Base-by-base conservation (phyloP, 2,113 vertebrate genomes). In the Psophia crepitans region DNA sequence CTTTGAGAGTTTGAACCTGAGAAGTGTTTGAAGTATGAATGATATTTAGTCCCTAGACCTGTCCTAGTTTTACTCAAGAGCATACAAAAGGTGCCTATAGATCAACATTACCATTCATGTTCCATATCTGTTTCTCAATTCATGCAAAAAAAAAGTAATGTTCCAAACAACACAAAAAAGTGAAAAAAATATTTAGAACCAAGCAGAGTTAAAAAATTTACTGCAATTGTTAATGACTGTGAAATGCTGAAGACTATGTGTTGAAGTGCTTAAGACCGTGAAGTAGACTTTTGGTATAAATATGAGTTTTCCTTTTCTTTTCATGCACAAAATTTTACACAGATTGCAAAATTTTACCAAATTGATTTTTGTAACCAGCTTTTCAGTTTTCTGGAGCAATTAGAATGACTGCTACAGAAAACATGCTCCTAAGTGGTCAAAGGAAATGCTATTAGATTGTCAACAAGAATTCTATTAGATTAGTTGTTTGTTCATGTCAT, bases 401-500 rank as follows among this genome's bases (percentile, higher is more conserved):
- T 68, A 60, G 57, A 65, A 63, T 43, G 8, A 49, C 26, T 87
- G 51, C 35, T 46, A n/a, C 14, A 46, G 44, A 77, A 96, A 90
- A 64, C 13, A 57, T 49, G 12, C 8, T 88, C 17, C 13, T 41
- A 78, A 81, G 75, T 23, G 20, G 33, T 54, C 57, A 93, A 57
- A 93, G 20, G 48, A 89, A 86, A 76, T 48, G 27, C 2, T 74
- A 15, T 74, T 86, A 56, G 5, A 61, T 39, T 75, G 32, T 80
- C 53, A 87, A 33, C 27, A 63, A 20, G 28, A 69, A 65, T 48
- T 7, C 2, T 82, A 39, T 56, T 75, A 82, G 23, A 61, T 74
- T 73, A 94, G 24, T n/a, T 88, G 43, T 73, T 95, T 48, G 44
- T 54, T 94, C 49, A 68, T 91, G 91, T 94, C 21, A 57, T 93